phyloP scores from a whole-genome alignment of 2,113 vertebrate species.

The Onychorhynchus coronatus region DNA sequence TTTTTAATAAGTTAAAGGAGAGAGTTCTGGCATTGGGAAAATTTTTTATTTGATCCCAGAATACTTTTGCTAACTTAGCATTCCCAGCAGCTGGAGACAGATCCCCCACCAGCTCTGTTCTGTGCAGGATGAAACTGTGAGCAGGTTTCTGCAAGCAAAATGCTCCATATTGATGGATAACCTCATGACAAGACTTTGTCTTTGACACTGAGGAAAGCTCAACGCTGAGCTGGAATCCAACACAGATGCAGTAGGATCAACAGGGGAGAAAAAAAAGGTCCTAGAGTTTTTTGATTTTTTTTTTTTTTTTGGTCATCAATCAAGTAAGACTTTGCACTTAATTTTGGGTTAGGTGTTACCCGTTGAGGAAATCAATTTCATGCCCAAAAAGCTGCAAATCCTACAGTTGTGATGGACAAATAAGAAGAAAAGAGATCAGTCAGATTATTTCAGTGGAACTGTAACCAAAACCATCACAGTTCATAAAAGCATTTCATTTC shows the following conservation, averaged over 20 bases:
- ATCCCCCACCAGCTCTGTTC: not conserved
- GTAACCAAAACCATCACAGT: not conserved
- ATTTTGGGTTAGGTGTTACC: not conserved
- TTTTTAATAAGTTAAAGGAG: not conserved
- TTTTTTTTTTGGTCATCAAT: not conserved
- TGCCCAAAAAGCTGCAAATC: not conserved
- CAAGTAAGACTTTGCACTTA: not conserved
- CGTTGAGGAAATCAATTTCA: not conserved
- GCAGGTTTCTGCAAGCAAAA: not conserved
- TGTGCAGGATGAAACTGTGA: not conserved
- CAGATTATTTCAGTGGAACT: not conserved
- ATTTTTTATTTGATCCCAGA: not conserved
- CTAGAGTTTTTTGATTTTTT: not conserved
- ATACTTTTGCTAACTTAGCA: not conserved
- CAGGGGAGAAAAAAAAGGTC: not conserved
- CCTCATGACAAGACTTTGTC: not conserved
- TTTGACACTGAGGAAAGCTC: not conserved
- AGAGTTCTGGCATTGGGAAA: not conserved
- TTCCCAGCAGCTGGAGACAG: not conserved
- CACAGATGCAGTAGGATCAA: not conserved
- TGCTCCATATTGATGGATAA: not conserved
- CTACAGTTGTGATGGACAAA: not conserved
- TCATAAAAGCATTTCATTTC: not conserved
- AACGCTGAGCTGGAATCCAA: not conserved
- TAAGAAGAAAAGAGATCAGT: not conserved